phyloP scores from a whole-genome alignment of 2,113 vertebrate genomes.

The Taxidea taxus region DNA sequence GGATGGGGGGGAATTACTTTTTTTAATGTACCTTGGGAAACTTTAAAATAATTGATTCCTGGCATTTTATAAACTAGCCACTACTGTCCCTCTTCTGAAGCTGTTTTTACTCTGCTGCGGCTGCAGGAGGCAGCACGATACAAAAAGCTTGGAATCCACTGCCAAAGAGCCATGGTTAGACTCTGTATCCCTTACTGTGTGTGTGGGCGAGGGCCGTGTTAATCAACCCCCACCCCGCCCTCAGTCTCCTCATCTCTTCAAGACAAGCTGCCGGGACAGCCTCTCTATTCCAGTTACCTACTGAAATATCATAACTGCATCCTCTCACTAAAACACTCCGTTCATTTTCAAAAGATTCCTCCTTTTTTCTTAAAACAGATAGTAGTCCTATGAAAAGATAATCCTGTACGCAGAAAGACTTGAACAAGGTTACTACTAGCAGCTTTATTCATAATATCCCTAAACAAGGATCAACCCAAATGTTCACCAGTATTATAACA shows the following conservation, averaged over 20 bases:
- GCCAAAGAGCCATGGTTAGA: not conserved
- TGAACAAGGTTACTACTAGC: not conserved
- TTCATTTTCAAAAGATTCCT: not conserved
- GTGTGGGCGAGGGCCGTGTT: not conserved
- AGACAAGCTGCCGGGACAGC: not conserved
- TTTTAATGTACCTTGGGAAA: not conserved
- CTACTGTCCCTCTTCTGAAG: not conserved
- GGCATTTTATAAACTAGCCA: not conserved
- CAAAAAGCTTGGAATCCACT: not conserved
- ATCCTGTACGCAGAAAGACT: not conserved
- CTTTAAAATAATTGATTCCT: not conserved
- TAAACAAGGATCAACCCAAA: not conserved
- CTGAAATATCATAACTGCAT: not conserved
- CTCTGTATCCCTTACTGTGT: not conserved
- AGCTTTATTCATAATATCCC: not conserved
- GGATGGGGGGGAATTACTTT: conserved; percentile 17
- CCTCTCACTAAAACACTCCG: not conserved
- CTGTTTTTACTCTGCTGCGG: conserved; percentile 27
- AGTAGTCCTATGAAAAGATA: not conserved
- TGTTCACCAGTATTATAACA: not conserved
- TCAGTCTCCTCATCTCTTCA: not conserved
- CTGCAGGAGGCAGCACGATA: conserved; percentile 67
- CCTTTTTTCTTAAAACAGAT: conserved; percentile 1
- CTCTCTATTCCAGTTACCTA: not conserved
- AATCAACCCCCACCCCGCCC: not conserved